phyloP scores from a whole-genome alignment of 2,797 vertebrate genomes.

The Hyperoplus immaculatus region DNA sequence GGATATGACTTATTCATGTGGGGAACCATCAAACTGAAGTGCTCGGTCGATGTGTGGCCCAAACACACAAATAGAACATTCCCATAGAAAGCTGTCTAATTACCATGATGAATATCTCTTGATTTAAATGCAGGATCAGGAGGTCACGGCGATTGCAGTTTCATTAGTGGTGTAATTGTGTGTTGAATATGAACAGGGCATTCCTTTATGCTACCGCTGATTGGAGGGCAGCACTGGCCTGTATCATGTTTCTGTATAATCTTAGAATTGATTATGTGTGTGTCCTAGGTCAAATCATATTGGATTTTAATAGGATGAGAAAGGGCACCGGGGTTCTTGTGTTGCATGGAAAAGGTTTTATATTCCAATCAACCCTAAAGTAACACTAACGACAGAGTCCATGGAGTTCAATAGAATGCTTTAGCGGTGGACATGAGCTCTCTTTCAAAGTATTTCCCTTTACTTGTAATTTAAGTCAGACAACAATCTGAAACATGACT shows the following conservation, averaged over 20 bases:
- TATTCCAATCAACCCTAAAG: conserved; percentile 16
- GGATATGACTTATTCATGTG: conserved; percentile 80
- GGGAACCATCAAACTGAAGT: conserved; percentile 63
- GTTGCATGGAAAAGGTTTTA: conserved; percentile 18
- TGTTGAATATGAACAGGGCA: conserved; percentile 51
- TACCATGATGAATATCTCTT: conserved; percentile 66
- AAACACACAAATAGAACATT: conserved; percentile 63
- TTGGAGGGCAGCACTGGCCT: conserved; percentile 25
- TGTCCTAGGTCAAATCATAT: conserved; percentile 23
- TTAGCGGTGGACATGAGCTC: conserved; percentile 3
- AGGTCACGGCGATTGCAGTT: conserved; percentile 32
- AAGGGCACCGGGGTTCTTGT: conserved; percentile 23
- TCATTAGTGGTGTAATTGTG: conserved; percentile 67
- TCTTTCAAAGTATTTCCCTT: background rate
- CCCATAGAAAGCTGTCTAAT: conserved; percentile 56
- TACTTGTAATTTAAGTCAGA: conserved; percentile 1
- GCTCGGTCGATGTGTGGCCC: conserved; percentile 22
- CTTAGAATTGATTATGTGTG: conserved; percentile 40
- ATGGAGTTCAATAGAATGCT: conserved; percentile 21
- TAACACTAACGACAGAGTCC: conserved; percentile 34
- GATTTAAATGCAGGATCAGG: conserved; percentile 65
- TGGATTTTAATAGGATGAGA: conserved; percentile 37
- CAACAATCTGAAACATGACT: background rate
- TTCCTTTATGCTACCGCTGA: conserved; percentile 34
- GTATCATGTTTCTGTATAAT: conserved; percentile 44